Evolutionary conservation across 2,888 invertebrate species (phyloP).

Genomic region (Acanthosepion esculentum): DNA sequence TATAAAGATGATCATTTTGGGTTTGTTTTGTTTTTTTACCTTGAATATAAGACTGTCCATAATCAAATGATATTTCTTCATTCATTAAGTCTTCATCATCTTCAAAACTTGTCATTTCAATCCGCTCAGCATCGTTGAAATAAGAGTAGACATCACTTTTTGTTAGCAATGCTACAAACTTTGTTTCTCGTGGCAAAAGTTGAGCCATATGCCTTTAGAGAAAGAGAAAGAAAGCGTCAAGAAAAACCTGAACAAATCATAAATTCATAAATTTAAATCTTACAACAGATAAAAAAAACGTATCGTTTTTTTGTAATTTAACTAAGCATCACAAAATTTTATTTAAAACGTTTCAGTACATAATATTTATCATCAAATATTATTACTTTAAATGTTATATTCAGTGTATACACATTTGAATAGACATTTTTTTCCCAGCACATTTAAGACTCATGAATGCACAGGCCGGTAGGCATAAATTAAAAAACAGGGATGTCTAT

Average conservation of each 20-base stretch:
- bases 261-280: neutral
- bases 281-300: no score
- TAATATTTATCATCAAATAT: no score
- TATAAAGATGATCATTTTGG: neutral
- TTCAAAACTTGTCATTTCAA: slow-evolving; percentile 60
- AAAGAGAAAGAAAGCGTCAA: neutral
- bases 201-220: slow-evolving; percentile 66
- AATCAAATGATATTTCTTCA: slow-evolving; percentile 42
- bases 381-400: no score
- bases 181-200: slow-evolving; percentile 62
- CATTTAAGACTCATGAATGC: no score
- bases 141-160: slow-evolving; percentile 63
- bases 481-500: no score
- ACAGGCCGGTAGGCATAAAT: no score
- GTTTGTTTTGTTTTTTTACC: neutral
- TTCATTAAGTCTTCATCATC: slow-evolving; percentile 49
- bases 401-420: no score
- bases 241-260: neutral
- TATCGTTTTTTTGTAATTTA: neutral
- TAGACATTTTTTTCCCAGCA: no score
- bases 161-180: slow-evolving; percentile 64
- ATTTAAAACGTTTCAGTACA: no score
- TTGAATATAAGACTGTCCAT: slow-evolving; percentile 14
- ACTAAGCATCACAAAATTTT: neutral
- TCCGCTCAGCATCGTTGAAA: slow-evolving; percentile 65